Percentiles rank a stretch among this genome's conserved stretches.
Evolutionary conservation across 2,113 vertebrate species (phyloP).

Genomic region (Lutjanus erythropterus): DNA sequence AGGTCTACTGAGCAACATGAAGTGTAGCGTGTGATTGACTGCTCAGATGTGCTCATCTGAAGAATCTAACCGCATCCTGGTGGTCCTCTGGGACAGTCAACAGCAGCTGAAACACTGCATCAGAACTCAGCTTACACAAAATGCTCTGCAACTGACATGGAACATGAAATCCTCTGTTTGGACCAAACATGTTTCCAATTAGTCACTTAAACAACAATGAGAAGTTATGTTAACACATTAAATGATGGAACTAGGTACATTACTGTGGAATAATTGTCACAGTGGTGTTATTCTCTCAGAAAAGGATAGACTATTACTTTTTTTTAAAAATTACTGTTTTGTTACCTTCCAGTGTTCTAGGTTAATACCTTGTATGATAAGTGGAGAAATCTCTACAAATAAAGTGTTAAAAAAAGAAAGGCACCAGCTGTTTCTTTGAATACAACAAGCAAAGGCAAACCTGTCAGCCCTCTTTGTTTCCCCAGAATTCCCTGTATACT

Average conservation of each 20-base stretch:
- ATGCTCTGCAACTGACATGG: neutral
- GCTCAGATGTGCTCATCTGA: constrained; percentile 24
- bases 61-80: neutral
- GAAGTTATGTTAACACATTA: too few species aligned
- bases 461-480: too few species aligned
- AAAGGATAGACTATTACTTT: too few species aligned
- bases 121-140: neutral
- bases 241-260: too few species aligned
- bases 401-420: too few species aligned
- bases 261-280: neutral
- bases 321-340: too few species aligned
- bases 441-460: neutral
- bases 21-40: constrained; percentile 5
- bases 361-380: too few species aligned
- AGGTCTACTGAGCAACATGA: constrained; percentile 1
- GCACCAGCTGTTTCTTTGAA: too few species aligned
- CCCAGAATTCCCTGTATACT: too few species aligned
- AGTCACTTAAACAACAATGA: neutral
- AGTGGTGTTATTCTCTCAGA: neutral
- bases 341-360: too few species aligned
- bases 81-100: constrained; percentile 5
- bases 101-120: constrained; percentile 8
- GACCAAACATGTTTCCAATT: neutral
- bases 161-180: neutral
- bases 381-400: too few species aligned